Evolutionary conservation across 2,797 vertebrate genomes (phyloP).

Genomic region (Gastrophryne carolinensis): DNA sequence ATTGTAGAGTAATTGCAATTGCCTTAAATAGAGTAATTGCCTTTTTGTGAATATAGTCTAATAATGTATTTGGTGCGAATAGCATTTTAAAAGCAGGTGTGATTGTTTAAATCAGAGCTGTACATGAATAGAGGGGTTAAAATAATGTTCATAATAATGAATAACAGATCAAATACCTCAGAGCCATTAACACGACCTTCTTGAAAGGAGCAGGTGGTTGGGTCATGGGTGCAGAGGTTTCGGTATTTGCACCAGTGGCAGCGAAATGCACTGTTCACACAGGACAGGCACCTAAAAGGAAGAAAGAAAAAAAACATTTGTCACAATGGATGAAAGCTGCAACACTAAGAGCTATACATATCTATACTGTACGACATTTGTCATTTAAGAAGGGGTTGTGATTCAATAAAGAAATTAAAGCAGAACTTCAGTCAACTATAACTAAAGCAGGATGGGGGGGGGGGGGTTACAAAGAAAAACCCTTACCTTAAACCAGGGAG

Average conservation of each 20-base stretch:
- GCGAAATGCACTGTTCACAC: conserved; percentile 94
- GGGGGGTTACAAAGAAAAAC: no score
- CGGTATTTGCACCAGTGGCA: conserved; percentile 99
- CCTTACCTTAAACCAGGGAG: no score
- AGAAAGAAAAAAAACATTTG: neutral
- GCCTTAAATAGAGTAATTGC: no score
- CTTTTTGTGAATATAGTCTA: no score
- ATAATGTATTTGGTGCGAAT: no score
- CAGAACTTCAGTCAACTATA: no score
- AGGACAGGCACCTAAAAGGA: conserved; percentile 88
- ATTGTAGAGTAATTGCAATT: no score
- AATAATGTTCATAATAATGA: neutral
- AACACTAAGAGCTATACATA: neutral
- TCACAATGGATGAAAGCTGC: neutral
- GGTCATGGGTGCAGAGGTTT: conserved; percentile 96
- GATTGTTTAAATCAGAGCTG: no score
- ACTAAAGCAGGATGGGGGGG: no score
- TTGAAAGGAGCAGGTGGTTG: conserved; percentile 96
- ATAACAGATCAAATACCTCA: conserved; percentile 75
- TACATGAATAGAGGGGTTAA: no score
- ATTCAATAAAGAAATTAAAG: no score
- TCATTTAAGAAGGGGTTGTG: neutral
- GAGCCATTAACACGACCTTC: conserved; percentile 94
- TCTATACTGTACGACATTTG: neutral
- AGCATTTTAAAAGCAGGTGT: no score